phyloP scores from a whole-genome alignment of 2,888 invertebrate genomes.

The Diarsia mendica region DNA sequence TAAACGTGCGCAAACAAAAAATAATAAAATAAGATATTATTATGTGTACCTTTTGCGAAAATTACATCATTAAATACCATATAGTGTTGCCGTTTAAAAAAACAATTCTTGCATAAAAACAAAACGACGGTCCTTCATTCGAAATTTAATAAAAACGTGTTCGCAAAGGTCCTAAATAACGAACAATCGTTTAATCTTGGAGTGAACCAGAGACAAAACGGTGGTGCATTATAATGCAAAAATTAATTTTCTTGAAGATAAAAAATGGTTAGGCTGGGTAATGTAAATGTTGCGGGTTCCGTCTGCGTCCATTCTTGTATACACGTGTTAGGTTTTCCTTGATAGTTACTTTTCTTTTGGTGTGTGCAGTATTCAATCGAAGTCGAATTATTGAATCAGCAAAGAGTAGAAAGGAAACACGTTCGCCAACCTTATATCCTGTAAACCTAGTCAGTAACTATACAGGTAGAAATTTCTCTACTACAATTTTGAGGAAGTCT shows the following conservation, averaged over 20 bases:
- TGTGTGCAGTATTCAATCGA: no score
- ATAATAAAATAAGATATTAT: conserved; percentile 30
- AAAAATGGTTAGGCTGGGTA: conserved; percentile 43
- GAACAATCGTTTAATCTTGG: conserved; percentile 77
- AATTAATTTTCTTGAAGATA: conserved; percentile 77
- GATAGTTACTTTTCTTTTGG: background rate
- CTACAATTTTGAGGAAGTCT: background rate
- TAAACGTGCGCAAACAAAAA: conserved; percentile 27
- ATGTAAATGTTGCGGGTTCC: conserved; percentile 36
- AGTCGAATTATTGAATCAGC: background rate
- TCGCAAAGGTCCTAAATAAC: conserved; percentile 58
- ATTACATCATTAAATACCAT: conserved; percentile 60
- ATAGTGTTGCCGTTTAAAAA: conserved; percentile 54
- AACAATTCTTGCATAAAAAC: conserved; percentile 46
- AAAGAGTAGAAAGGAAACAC: background rate
- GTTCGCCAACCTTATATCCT: background rate
- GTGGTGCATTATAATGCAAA: conserved; percentile 72
- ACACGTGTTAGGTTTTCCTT: background rate
- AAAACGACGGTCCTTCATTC: conserved; percentile 52
- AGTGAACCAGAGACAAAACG: conserved; percentile 71
- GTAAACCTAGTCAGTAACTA: background rate
- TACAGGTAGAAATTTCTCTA: background rate
- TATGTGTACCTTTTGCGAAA: conserved; percentile 47
- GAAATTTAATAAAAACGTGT: conserved; percentile 66
- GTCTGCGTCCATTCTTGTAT: background rate